These are phyloP conservation scores for Listronotus oregonensis DNA, from an alignment of 1,140 invertebrate species.

Conservation along the genomic window DNA sequence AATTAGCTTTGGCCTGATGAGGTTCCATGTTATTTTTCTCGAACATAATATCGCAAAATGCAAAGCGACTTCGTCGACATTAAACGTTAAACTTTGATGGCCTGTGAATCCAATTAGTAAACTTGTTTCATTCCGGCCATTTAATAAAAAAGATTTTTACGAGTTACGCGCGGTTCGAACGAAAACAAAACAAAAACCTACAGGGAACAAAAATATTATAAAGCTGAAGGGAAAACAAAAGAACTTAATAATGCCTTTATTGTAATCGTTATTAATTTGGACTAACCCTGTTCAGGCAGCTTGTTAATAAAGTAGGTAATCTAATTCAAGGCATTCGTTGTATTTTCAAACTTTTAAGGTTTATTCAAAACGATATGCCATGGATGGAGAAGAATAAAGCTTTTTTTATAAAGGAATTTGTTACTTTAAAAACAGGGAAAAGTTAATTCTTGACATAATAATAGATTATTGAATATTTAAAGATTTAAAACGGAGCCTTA, in stretches of 20 bases:
- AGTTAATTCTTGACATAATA: no score
- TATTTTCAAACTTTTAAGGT: no score
- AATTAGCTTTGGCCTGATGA: slow-evolving; percentile 23
- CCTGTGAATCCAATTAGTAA: slow-evolving; percentile 28
- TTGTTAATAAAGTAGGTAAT: slow-evolving; percentile 6
- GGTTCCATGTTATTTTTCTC: slow-evolving; percentile 19
- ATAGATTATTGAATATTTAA: no score
- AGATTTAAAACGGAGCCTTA: no score
- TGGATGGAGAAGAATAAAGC: no score
- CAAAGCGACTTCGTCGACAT: slow-evolving; percentile 23
- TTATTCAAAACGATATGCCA: no score
- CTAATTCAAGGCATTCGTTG: no score
- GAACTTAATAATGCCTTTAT: slow-evolving; percentile 1
- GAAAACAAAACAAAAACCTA: slow-evolving; percentile 18
- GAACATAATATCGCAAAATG: slow-evolving; percentile 17
- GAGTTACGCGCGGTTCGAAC: slow-evolving; percentile 12
- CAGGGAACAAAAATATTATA: neutral
- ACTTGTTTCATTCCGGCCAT: slow-evolving; percentile 29
- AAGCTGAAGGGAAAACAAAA: neutral
- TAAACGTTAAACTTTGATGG: slow-evolving; percentile 31
- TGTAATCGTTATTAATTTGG: slow-evolving; percentile 16
- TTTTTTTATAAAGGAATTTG: no score
- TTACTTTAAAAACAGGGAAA: no score
- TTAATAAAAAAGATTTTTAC: slow-evolving; percentile 31
- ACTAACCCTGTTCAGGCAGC: neutral